Conservation (phyloP, 1,140 invertebrate genomes). For the Heliconius congener region DNA sequence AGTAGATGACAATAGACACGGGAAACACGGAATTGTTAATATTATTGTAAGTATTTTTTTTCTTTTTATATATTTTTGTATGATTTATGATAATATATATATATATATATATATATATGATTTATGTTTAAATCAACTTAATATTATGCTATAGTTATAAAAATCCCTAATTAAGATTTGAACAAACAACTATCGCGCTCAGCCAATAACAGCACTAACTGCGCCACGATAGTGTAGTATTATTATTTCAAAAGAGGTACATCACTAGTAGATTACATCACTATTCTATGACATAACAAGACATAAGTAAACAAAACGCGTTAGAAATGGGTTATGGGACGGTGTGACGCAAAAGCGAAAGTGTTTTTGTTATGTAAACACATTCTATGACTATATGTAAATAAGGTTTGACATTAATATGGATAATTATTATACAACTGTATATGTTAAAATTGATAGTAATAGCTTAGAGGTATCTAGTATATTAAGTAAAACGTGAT, state of each 20-base stretch:
- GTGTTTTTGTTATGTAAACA: slow-evolving; percentile 1
- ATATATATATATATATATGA: too few species aligned
- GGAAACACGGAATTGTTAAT: slow-evolving; percentile 57
- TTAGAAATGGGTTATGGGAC: neutral
- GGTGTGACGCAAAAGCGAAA: neutral
- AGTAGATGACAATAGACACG: slow-evolving; percentile 50
- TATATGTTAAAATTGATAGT: too few species aligned
- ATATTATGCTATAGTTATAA: too few species aligned
- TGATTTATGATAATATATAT: too few species aligned
- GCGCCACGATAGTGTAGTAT: neutral
- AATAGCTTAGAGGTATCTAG: neutral
- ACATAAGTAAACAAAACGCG: neutral
- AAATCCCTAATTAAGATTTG: too few species aligned
- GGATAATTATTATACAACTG: neutral
- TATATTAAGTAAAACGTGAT: neutral
- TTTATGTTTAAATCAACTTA: too few species aligned
- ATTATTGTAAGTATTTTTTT: slow-evolving; percentile 55
- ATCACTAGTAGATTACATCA: neutral
- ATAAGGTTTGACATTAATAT: neutral
- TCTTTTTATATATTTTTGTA: neutral
- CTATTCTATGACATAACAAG: slow-evolving; percentile 9
- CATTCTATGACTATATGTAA: neutral
- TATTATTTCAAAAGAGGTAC: slow-evolving; percentile 1
- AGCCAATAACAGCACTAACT: too few species aligned
- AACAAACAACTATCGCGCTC: too few species aligned